Percentiles rank a stretch among this genome's conserved stretches.
Evolutionary conservation across 2,797 vertebrate species (phyloP).

Genomic region (Hypotaenidia philippensis): DNA sequence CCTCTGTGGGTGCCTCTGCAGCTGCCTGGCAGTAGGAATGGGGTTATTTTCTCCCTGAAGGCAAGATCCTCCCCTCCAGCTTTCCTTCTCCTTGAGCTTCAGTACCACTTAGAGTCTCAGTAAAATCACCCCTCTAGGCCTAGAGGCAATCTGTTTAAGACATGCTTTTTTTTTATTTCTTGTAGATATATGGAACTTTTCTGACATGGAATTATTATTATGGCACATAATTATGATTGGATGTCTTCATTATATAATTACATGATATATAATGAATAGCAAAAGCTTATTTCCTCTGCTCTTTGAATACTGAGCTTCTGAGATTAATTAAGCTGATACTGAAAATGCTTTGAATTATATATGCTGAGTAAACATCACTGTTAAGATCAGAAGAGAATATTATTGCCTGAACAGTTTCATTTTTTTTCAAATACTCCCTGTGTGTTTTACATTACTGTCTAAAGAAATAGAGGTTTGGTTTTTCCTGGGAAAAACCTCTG

Average conservation of each 20-base stretch:
- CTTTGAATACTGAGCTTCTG: conserved; percentile 53
- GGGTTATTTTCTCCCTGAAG: not conserved
- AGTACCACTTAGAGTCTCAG: not conserved
- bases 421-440: not conserved
- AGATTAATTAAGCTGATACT: conserved; percentile 46
- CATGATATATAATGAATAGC: conserved; percentile 44
- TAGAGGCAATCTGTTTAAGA: not conserved
- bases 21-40: not conserved
- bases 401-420: conserved; percentile 21
- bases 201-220: conserved; percentile 17
- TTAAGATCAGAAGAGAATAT: conserved; percentile 52
- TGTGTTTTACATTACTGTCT: not conserved
- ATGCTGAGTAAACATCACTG: conserved; percentile 42
- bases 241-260: conserved; percentile 42
- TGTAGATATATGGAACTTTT: conserved; percentile 1
- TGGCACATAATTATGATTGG: conserved; percentile 6
- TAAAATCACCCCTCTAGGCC: not conserved
- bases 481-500: not conserved
- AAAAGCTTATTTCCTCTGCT: conserved; percentile 49
- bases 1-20: not conserved
- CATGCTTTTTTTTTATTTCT: not conserved
- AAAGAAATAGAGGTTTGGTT: not conserved
- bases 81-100: not conserved
- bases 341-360: conserved; percentile 66
- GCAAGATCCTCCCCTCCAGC: not conserved